Base-by-base conservation (phyloP, 2,888 invertebrate genomes). In the Thymelicus sylvestris region DNA sequence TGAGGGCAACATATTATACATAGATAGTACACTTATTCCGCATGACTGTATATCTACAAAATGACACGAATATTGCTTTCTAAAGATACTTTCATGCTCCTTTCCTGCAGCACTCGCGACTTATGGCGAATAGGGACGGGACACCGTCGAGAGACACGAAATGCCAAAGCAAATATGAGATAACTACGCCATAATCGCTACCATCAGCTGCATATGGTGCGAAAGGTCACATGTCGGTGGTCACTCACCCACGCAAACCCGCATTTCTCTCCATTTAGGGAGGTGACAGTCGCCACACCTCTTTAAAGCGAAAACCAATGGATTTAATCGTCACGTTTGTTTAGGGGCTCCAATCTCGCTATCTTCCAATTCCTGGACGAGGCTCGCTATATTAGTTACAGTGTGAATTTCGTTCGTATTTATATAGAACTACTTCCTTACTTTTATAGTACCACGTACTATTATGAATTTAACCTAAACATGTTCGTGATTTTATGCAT, bases 231-330 rank as follows among this genome's bases (percentile, higher is more conserved):
- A 80, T 80, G 82, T 80, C 81, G 80, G 55, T 74, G 74, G 76
- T 74, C 74, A 74, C 63, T 69, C 69, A 82, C 80, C 80, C 78
- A 77, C 79, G 79, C 80, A 75, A 81, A 80, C 73, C 78, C 76
- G 79, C 85, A 87, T 90, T 90, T 90, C 90, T 88, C 89, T 81
- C 90, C 90, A 79, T 89, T 81, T 89, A 86, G 74, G 87, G 90
- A 77, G 76, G 80, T 80, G 84, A 80, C 81, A 79, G 77, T 74
- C 73, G 72, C 77, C 76, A 74, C 80, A 76, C 80, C 80, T 74
- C 73, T 65, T 69, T 64, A 64, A 61, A 59, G 64, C 69, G 69
- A 65, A 64, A 70, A 70, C 64, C 69, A 50, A 70, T 70, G 69
- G 65, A 70, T 70, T 70, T 65, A 70, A 70, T 60, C 69, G 69